Conservation (phyloP, 1,140 invertebrate genomes). For the Drosophila subpulchrella region DNA sequence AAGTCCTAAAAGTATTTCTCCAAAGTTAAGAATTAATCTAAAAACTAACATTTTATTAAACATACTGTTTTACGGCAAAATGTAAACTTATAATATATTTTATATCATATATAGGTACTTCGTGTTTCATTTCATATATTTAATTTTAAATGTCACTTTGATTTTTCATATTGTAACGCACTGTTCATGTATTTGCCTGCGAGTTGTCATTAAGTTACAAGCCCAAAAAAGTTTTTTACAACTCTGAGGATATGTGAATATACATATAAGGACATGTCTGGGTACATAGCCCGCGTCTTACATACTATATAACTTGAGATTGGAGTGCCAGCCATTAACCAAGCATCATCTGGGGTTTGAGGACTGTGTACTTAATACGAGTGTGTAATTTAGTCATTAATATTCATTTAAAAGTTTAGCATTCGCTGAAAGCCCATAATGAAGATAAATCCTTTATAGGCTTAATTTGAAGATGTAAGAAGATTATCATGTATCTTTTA, state of each 20-base stretch:
- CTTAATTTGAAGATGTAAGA: background rate
- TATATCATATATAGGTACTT: background rate
- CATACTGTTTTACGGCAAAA: too few relatives aligned
- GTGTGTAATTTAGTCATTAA: constrained; percentile 17
- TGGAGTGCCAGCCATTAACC: constrained; percentile 24
- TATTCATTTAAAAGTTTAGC: constrained; percentile 17
- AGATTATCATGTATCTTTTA: background rate
- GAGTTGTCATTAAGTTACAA: constrained; percentile 28
- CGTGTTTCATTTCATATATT: background rate
- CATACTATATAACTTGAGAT: constrained; percentile 1
- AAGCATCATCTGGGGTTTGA: background rate
- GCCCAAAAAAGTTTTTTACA: constrained; percentile 18
- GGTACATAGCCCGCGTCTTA: background rate
- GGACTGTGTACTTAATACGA: background rate
- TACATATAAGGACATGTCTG: background rate
- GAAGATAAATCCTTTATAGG: background rate
- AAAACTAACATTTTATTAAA: too few relatives aligned
- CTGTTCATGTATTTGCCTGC: constrained; percentile 13
- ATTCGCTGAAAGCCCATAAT: background rate
- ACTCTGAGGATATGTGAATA: background rate
- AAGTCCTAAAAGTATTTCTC: too few relatives aligned
- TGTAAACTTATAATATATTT: too few relatives aligned
- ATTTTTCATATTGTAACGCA: constrained; percentile 3
- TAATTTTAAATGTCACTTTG: background rate
- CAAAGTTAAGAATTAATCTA: too few relatives aligned